These are phyloP conservation scores for Colostygia pectinataria DNA, from an alignment of 2,888 invertebrate species.

Conservation along the genomic window DNA sequence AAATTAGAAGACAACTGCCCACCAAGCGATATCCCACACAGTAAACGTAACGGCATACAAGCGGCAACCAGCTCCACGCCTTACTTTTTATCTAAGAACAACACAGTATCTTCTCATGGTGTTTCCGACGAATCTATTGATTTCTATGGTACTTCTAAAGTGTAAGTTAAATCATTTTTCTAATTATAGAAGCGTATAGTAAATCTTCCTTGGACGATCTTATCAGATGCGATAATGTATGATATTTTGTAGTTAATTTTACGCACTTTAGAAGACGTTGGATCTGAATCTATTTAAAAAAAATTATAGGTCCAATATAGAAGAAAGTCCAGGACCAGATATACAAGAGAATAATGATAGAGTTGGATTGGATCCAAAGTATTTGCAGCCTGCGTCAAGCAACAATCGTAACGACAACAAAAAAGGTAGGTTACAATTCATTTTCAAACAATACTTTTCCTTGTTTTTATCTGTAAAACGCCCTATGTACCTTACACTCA, in stretches of 20 bases:
- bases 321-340: conserved; percentile 60
- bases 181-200: too few relatives aligned
- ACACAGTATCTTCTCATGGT: conserved; percentile 51
- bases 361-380: conserved; percentile 70
- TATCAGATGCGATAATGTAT: too few relatives aligned
- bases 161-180: conserved; percentile 60
- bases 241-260: too few relatives aligned
- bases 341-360: conserved; percentile 42
- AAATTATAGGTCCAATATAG: conserved; percentile 55
- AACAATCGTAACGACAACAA: conserved; percentile 41
- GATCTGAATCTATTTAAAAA: background rate
- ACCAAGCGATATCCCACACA: conserved; percentile 40
- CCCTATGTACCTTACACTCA: too few relatives aligned
- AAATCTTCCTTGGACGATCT: too few relatives aligned
- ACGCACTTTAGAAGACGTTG: background rate
- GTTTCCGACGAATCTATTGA: conserved; percentile 70
- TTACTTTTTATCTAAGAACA: conserved; percentile 56
- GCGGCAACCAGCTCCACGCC: conserved; percentile 66
- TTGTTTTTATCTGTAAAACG: too few relatives aligned
- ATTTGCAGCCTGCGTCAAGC: conserved; percentile 61
- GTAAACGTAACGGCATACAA: conserved; percentile 43
- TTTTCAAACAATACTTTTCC: too few relatives aligned
- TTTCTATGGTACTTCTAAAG: conserved; percentile 71
- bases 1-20: conserved; percentile 62
- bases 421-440: conserved; percentile 45